Base-by-base conservation (phyloP, 2,113 vertebrate genomes). In the Gulo gulo region DNA sequence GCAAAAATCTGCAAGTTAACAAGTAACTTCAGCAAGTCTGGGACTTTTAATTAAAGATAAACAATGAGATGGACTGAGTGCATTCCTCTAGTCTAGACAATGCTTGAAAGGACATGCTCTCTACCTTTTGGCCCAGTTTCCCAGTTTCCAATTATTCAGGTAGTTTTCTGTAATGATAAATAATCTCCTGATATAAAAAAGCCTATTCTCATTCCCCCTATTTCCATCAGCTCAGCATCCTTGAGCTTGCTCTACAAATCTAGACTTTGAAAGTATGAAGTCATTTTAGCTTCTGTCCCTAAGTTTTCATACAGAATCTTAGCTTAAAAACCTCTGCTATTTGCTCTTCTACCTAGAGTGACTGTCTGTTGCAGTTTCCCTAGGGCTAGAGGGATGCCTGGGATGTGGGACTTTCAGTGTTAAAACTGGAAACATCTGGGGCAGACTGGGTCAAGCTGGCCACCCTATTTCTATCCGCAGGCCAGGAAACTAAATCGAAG, bases 1-100 rank as follows among this genome's bases (percentile, higher is more conserved):
- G 42, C 45, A 94, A 84, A 81, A 67, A 80, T 67, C 73, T 86
- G 4, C 55, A 80, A 63, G 57, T 94, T 97, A 97, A 91, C 24
- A 24, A 92, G 74, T 90, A 91, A 93, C 79, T 89, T 85, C 85
- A 73, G 63, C 34, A 39, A 71, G 50, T 82, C 45, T 42, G 67
- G 79, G 59, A 55, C 74, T 87, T 94, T 73, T 90, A 86, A 78
- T 65, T 76, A 65, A 82, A 92, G 63, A 42, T 63, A 81, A 92
- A 95, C 63, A 88, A 67, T 80, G 76, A 92, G 47, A 59, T 36
- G 65, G 89, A 36, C 47, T 31, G 69, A 96, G 81, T 65, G 15
- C 52, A 87, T 87, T 57, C 42, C 81, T 81, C n/a, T 55, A 11
- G 76, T 57, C 87, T 59, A 36, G 59, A 93, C 85, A 55, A 57